phyloP scores from a whole-genome alignment of 2,888 invertebrate genomes.

The Heliconius charithonia region DNA sequence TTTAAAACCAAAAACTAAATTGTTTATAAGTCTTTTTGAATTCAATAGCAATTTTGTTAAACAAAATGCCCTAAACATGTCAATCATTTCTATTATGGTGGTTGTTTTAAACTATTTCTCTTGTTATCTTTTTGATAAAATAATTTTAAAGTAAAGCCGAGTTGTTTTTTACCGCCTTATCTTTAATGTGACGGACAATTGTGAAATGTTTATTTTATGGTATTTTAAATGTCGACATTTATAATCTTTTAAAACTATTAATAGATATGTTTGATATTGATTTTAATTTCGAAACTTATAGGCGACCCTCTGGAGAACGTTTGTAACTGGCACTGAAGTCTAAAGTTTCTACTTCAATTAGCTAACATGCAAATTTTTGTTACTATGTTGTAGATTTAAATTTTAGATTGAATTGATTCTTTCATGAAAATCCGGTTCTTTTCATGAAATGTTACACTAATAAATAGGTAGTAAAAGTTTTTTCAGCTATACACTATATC shows the following conservation, averaged over 20 bases:
- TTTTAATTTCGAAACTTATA: neutral
- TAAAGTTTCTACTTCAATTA: neutral
- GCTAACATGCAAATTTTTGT: neutral
- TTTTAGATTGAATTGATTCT: too few relatives aligned
- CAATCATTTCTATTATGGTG: conserved; percentile 3
- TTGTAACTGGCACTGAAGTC: neutral
- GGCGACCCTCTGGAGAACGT: neutral
- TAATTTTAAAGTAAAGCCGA: conserved; percentile 31
- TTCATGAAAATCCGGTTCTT: too few relatives aligned
- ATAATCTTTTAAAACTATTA: neutral
- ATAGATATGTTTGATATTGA: neutral
- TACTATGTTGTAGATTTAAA: neutral
- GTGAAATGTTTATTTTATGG: conserved; percentile 44
- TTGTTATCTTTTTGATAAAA: conserved; percentile 40
- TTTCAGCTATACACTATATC: too few relatives aligned
- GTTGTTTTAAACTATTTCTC: conserved; percentile 22
- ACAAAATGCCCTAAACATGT: neutral
- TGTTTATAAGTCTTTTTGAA: neutral
- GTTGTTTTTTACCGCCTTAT: conserved; percentile 44
- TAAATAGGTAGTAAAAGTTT: too few relatives aligned
- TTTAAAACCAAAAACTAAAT: neutral
- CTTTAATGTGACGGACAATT: conserved; percentile 45
- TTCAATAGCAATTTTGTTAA: neutral
- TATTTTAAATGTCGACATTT: conserved; percentile 31
- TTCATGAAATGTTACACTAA: too few relatives aligned